Evolutionary conservation across 2,113 vertebrate genomes (phyloP).

Genomic region (Leucosticte australis): DNA sequence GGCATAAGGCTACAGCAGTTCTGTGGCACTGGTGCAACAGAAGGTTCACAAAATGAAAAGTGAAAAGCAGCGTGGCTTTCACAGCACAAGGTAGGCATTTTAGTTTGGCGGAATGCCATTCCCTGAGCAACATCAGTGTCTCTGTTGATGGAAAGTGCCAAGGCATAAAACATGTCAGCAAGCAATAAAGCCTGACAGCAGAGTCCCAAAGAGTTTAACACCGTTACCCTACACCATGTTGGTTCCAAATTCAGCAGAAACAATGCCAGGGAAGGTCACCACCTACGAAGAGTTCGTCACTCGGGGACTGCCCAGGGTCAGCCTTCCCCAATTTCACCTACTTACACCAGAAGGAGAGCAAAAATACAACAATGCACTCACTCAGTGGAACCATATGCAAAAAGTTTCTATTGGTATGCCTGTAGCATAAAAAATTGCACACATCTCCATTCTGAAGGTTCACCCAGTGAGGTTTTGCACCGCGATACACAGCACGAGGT

Average conservation of each 20-base stretch:
- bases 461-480: not conserved
- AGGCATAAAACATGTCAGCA: not conserved
- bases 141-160: not conserved
- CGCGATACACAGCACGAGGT: fast-evolving
- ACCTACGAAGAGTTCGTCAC: not conserved
- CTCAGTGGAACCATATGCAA: not conserved
- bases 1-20: not conserved
- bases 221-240: not conserved
- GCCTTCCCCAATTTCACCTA: not conserved
- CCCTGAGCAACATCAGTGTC: not conserved
- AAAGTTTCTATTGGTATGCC: not conserved
- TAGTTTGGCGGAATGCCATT: not conserved
- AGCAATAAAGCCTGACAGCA: not conserved
- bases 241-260: not conserved
- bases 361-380: fast-evolving
- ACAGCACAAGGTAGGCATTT: not conserved
- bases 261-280: not conserved
- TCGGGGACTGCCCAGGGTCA: not conserved
- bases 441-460: not conserved
- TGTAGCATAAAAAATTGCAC: not conserved
- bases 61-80: not conserved
- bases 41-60: not conserved
- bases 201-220: not conserved
- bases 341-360: not conserved
- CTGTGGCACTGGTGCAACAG: not conserved